A percentile compares a stretch with the other conserved stretches of the same genome.
Evolutionary conservation across 2,113 vertebrate genomes (phyloP).

Genomic region (Alligator sinensis): DNA sequence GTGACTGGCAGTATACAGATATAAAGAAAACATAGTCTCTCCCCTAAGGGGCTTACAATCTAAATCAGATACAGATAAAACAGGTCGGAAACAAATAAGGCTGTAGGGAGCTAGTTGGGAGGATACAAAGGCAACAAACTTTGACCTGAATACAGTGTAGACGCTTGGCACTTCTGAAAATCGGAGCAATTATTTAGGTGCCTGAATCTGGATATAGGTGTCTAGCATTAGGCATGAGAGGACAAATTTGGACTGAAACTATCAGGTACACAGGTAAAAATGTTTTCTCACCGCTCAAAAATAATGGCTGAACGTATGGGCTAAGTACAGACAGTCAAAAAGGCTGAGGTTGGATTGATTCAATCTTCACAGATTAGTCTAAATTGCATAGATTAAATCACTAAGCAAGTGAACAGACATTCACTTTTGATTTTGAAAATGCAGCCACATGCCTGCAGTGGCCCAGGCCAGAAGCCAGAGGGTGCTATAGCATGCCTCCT

Average conservation of each 20-base stretch:
- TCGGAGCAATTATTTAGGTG: background rate
- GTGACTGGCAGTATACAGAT: background rate
- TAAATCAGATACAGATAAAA: background rate
- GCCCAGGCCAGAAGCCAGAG: too few species aligned
- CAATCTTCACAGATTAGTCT: too few species aligned
- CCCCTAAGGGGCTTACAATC: background rate
- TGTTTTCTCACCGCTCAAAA: background rate
- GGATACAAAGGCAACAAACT: background rate
- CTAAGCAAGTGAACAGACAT: too few species aligned
- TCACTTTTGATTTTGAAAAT: too few species aligned
- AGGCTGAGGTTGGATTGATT: too few species aligned
- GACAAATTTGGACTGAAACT: background rate
- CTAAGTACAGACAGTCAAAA: too few species aligned
- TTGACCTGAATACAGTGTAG: background rate
- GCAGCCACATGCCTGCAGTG: too few species aligned
- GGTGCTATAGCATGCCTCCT: too few species aligned
- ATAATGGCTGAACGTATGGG: too few species aligned
- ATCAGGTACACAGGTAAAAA: background rate
- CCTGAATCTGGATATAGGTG: background rate
- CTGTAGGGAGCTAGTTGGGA: background rate
- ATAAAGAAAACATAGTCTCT: background rate
- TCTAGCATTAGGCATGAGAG: background rate
- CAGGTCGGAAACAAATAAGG: rapidly evolving
- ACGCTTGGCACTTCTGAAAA: background rate
- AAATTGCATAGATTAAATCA: too few species aligned